Conservation (phyloP, 2,797 vertebrate genomes). For the Sebastes trivittatus region DNA sequence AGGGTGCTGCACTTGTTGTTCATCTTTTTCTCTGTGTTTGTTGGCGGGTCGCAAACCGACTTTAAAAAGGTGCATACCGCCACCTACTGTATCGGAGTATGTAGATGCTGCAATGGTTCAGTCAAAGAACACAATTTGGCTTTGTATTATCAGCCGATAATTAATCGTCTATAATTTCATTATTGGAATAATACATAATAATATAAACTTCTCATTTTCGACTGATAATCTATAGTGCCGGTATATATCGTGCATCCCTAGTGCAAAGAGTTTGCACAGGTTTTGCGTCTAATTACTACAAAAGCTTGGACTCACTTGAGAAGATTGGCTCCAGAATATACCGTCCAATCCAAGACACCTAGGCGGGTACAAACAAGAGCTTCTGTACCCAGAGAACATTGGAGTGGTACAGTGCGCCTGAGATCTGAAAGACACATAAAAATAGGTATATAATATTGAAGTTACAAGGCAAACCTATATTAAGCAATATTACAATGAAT, state of each 20-base stretch:
- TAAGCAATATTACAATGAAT: not conserved
- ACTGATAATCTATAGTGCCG: no score
- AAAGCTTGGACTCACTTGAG: conserved; percentile 70
- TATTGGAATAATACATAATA: no score
- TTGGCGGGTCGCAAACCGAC: no score
- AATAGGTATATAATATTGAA: not conserved
- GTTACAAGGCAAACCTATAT: not conserved
- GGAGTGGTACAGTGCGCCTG: conserved; percentile 88
- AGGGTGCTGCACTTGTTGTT: no score
- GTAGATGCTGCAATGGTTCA: no score
- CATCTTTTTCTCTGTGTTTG: no score
- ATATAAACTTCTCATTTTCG: no score
- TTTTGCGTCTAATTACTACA: not conserved
- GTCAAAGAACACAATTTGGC: accelerated
- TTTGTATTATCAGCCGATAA: no score
- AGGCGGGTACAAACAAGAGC: conserved; percentile 86
- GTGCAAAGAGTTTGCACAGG: not conserved
- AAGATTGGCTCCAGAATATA: conserved; percentile 90
- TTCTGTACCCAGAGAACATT: conserved; percentile 84
- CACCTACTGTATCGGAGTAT: no score
- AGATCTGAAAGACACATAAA: conserved; percentile 82
- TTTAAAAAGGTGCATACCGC: no score
- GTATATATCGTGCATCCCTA: no score
- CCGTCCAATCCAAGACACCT: conserved; percentile 85
- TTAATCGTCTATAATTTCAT: no score